phyloP scores from a whole-genome alignment of 2,797 vertebrate species.

The Pachyuromys duprasi region DNA sequence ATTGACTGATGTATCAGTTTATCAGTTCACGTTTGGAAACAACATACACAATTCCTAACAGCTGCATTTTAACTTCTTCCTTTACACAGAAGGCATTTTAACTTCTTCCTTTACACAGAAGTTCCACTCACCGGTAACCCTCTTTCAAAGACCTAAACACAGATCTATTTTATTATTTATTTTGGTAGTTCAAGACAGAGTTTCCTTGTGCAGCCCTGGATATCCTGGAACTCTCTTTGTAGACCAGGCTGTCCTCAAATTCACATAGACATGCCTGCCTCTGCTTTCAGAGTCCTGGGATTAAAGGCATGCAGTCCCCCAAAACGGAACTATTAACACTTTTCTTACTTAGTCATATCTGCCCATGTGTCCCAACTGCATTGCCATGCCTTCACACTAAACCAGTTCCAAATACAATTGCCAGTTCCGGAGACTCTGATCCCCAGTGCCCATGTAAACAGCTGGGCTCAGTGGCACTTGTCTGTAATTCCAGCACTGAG shows the following conservation, averaged over 20 bases:
- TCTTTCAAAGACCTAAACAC: constrained; percentile 27
- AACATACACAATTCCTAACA: constrained; percentile 54
- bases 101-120: constrained; percentile 54
- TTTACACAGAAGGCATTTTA: constrained; percentile 42
- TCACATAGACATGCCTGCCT: not conserved
- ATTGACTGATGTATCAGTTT: constrained; percentile 36
- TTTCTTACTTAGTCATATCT: constrained; percentile 20
- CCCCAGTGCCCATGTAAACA: not conserved
- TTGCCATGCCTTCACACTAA: not conserved
- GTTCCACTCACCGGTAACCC: constrained; percentile 37
- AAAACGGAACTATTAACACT: not conserved
- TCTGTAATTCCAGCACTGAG: not conserved
- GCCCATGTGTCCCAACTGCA: not conserved
- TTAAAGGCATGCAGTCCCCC: not conserved
- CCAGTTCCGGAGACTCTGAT: not conserved
- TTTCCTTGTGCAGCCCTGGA: not conserved
- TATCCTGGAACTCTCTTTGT: not conserved
- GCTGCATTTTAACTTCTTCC: constrained; percentile 50
- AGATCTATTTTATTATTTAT: not conserved
- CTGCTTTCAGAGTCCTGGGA: not conserved
- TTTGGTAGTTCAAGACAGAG: not conserved
- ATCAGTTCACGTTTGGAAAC: constrained; percentile 53
- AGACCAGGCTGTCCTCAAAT: not conserved
- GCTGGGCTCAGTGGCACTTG: no score
- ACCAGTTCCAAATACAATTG: not conserved